phyloP scores from a whole-genome alignment of 2,113 vertebrate species.

The Perca flavescens region DNA sequence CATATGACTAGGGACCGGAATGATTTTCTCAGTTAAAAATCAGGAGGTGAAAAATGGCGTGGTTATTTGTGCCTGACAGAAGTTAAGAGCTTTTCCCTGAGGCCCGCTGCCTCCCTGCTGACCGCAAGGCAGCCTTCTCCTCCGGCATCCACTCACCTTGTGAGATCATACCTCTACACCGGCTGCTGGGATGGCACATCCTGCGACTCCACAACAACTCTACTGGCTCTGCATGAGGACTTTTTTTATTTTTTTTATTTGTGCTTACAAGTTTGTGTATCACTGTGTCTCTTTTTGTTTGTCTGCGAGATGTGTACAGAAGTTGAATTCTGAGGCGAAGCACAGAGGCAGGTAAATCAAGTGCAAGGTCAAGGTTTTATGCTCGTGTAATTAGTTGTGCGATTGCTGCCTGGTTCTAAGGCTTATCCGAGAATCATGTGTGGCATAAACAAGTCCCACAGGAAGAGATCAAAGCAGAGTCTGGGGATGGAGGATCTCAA shows the following conservation, averaged over 20 bases:
- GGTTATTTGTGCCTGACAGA: conserved; percentile 89
- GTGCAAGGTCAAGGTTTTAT: conserved; percentile 68
- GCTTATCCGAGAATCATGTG: conserved; percentile 59
- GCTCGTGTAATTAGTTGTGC: conserved; percentile 67
- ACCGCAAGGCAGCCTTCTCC: conserved; percentile 83
- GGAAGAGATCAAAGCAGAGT: conserved; percentile 71
- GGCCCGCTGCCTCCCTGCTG: conserved; percentile 83
- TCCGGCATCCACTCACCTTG: conserved; percentile 85
- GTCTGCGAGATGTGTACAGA: conserved; percentile 1
- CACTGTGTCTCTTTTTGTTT: conserved; percentile 47
- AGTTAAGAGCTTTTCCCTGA: conserved; percentile 88
- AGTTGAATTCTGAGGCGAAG: conserved; percentile 8
- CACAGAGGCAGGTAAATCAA: conserved; percentile 41
- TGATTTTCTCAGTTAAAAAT: conserved; percentile 86
- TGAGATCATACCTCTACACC: conserved; percentile 67
- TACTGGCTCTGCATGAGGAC: conserved; percentile 28
- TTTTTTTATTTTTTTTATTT: conserved; percentile 12
- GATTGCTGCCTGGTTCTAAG: conserved; percentile 62
- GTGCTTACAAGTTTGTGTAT: conserved; percentile 7
- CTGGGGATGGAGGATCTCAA: conserved; percentile 58
- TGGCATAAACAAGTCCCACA: conserved; percentile 70
- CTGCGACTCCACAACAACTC: conserved; percentile 1
- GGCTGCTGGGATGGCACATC: conserved; percentile 67
- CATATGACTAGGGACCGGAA: conserved; percentile 83
- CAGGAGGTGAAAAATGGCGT: conserved; percentile 86